Conservation (phyloP, 2,113 vertebrate genomes). For the Chloroceryle aenea region DNA sequence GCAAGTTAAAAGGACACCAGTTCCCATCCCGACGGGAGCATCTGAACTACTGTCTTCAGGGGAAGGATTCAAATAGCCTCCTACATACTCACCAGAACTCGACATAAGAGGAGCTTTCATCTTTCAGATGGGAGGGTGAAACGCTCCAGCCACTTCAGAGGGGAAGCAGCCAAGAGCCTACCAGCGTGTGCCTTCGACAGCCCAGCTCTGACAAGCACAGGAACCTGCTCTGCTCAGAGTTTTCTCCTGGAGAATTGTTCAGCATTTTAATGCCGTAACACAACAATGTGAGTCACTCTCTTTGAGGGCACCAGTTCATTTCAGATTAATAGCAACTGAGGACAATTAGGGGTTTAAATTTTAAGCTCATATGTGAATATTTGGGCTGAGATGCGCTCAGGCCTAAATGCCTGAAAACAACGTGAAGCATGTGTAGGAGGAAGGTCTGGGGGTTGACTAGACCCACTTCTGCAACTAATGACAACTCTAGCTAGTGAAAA, state of each 20-base stretch:
- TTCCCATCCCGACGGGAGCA: not conserved
- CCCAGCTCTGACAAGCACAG: not conserved
- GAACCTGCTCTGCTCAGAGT: not conserved
- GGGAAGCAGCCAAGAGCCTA: not conserved
- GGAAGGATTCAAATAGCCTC: conserved; percentile 8
- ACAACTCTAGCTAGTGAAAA: not conserved
- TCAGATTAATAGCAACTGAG: not conserved
- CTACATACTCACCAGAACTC: not conserved
- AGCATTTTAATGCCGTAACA: not conserved
- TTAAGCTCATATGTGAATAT: accelerated
- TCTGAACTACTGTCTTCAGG: conserved; percentile 30
- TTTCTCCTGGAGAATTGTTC: not conserved
- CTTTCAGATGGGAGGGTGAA: not conserved
- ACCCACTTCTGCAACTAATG: not conserved
- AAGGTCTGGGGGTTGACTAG: not conserved
- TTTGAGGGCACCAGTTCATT: not conserved
- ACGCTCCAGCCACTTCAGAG: not conserved
- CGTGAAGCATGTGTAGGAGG: not conserved
- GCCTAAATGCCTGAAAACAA: not conserved
- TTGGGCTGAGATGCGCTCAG: not conserved
- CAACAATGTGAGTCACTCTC: not conserved
- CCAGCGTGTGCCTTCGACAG: accelerated
- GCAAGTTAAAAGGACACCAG: not conserved
- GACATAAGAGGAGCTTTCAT: not conserved
- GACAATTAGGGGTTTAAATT: not conserved